phyloP scores from a whole-genome alignment of 2,888 invertebrate genomes.

The Osedax frankpressi region DNA sequence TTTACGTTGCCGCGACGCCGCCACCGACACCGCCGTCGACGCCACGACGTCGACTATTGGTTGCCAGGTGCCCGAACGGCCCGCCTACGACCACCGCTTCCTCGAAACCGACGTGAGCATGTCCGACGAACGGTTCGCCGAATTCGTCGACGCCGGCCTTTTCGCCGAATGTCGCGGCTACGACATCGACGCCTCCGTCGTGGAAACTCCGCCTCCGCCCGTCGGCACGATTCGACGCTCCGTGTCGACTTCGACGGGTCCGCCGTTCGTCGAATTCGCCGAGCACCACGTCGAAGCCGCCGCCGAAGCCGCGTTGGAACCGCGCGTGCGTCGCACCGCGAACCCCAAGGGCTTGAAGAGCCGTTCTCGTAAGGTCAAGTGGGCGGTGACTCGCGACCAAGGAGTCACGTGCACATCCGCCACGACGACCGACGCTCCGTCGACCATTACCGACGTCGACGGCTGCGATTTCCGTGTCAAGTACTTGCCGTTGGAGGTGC shows the following conservation, averaged over 20 bases:
- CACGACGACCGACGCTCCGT: neutral
- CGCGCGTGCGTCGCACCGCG: neutral
- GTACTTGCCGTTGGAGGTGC: too few species aligned
- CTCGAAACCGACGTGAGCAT: neutral
- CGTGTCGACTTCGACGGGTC: neutral
- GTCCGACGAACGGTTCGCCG: neutral
- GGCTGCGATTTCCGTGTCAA: neutral
- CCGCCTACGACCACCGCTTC: neutral
- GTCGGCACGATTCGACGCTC: neutral
- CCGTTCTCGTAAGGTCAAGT: neutral
- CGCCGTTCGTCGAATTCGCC: neutral
- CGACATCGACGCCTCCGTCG: neutral
- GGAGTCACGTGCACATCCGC: too few species aligned
- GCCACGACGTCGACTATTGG: neutral
- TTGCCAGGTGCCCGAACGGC: neutral
- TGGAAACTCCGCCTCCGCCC: neutral
- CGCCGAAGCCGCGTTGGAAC: neutral
- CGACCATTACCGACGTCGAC: too few species aligned
- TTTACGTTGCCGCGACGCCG: neutral
- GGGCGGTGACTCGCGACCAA: too few species aligned
- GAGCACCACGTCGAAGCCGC: slow-evolving; percentile 4
- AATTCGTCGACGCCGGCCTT: neutral
- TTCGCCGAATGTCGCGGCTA: neutral
- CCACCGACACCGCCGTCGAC: neutral
- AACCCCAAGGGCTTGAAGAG: neutral